phyloP scores from a whole-genome alignment of 1,140 invertebrate genomes.

The Meloidogyne exigua region DNA sequence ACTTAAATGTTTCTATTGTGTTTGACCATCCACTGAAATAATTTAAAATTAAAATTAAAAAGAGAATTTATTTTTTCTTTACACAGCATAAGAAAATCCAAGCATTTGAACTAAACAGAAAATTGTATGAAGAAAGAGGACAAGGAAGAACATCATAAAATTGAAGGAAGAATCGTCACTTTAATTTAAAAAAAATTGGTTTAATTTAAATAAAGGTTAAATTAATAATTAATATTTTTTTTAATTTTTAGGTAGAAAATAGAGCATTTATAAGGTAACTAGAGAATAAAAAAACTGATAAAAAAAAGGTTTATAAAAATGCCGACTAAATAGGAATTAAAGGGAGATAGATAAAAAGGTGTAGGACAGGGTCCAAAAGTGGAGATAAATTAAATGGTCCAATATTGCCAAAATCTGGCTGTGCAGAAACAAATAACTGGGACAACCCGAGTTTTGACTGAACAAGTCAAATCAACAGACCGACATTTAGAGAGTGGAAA shows the following conservation, averaged over 20 bases:
- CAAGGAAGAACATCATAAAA: conserved; percentile 99
- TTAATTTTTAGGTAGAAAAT: no score
- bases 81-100: conserved; percentile 68
- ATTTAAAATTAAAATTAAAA: conserved; percentile 61
- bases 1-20: conserved; percentile 35
- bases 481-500: no score
- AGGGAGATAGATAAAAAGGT: background rate
- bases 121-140: conserved; percentile 95
- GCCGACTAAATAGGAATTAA: background rate
- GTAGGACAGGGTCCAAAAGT: conserved; percentile 27
- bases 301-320: background rate
- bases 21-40: conserved; percentile 47
- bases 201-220: background rate
- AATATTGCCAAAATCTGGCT: no score
- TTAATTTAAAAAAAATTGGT: conserved; percentile 64
- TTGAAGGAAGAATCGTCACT: conserved; percentile 96
- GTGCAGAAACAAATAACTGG: no score
- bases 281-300: background rate
- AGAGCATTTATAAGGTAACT: background rate
- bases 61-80: conserved; percentile 41
- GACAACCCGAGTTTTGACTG: no score
- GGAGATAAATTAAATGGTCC: no score
- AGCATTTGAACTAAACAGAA: conserved; percentile 82
- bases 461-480: no score
- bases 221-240: no score